Conservation (phyloP, 1,140 invertebrate genomes). For the Nasonia vitripennis region DNA sequence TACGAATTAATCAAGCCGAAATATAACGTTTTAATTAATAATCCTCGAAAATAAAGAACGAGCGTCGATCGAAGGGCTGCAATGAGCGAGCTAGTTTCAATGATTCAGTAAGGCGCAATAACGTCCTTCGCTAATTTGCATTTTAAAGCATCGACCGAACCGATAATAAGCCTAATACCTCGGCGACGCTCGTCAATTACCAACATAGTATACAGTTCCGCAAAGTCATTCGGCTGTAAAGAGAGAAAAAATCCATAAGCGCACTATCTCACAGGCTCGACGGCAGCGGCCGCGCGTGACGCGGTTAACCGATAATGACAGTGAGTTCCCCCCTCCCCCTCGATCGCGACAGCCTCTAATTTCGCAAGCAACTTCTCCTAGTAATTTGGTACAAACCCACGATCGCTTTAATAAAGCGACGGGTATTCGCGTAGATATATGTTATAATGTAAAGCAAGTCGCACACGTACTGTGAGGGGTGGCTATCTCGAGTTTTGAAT, state of each 20-base stretch:
- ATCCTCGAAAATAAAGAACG: no score
- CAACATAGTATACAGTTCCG: neutral
- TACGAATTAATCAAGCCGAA: neutral
- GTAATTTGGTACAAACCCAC: neutral
- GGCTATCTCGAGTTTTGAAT: no score
- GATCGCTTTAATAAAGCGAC: constrained; percentile 11
- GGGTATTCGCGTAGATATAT: no score
- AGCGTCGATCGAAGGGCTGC: no score
- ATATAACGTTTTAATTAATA: neutral
- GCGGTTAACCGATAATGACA: constrained; percentile 43
- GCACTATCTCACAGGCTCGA: constrained; percentile 2
- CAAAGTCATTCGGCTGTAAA: neutral
- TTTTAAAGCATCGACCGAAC: neutral
- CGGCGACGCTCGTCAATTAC: neutral
- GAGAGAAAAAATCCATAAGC: neutral
- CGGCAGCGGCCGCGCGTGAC: constrained; percentile 10
- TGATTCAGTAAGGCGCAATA: neutral
- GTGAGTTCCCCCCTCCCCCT: neutral
- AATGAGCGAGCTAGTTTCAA: no score
- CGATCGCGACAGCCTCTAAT: constrained; percentile 18
- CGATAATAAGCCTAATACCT: neutral
- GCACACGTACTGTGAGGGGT: no score
- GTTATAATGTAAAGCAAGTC: no score
- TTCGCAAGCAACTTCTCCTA: neutral
- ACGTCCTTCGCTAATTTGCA: neutral